Base-by-base conservation (phyloP, 2,797 vertebrate species). In the Halcyon badia region DNA sequence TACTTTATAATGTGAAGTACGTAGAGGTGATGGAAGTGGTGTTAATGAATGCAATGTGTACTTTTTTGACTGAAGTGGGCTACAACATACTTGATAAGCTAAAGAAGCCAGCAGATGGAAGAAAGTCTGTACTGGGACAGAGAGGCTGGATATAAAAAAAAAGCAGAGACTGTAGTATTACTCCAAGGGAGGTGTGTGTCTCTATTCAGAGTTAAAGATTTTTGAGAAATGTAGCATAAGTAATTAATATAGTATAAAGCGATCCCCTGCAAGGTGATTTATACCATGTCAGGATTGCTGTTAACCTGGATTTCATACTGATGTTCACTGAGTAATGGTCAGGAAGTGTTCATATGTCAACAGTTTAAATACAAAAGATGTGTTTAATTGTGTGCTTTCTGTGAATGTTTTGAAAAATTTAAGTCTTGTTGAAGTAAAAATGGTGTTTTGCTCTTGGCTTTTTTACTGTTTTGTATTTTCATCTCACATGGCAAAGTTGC, bases 61-160 rank as follows among this genome's bases (percentile, higher is more conserved):
- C 16, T 77, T 70, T 84, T 95, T 89, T 94, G 75, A 91, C 87
- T 94, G 65, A 86, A 94, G 28, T 61, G 86, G 49, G 16, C n/a
- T 89, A 6, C 87, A 85, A 78, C 10, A 39, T 70, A 77, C 69
- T 89, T 92, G 33, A 61, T 91, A 89, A 82, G 41, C 56, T 75
- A 68, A 91, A 83, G 83, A 83, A 71, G 49, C 33, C 56, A 94
- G 96, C 54, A 96, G 87, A 83, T 87, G 89, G 76, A 92, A 94
- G 68, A 35, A 77, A 68, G 46, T 75, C 66, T 91, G 18, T 51
- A 44, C 87, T 95, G 44, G 89, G 90, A 33, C 10, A 68, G 75
- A 77, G 95, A 75, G 46, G 35, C 15, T 24, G n/a, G 58, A 24
- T 31, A 25, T 76, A 78, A 93, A 84, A 25, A 84, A 25, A 62